Base-by-base conservation (phyloP, 2,888 invertebrate species). In the Aplocera efformata region DNA sequence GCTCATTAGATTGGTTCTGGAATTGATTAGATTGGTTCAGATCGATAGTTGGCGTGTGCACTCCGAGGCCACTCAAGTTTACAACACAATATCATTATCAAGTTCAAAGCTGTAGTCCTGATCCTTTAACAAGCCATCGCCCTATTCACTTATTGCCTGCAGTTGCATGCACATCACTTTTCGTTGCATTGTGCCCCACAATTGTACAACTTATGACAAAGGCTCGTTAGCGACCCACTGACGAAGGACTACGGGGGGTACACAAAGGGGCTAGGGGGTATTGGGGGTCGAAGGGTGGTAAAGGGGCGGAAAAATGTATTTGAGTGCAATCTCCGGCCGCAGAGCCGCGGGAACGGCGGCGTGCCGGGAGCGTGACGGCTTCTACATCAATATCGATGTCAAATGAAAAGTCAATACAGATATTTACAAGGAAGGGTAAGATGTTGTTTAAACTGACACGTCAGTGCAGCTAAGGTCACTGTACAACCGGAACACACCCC, bases 301-400 rank as follows among this genome's bases (percentile, higher is more conserved):
- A 31, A 17, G 40, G 9, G 27, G 13, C 45, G 50, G 60, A 53
- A 57, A 61, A 56, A 60, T 62, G 56, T 58, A 51, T 60, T 56
- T 50, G 56, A 56, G 60, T 60, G 61, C 61, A 60, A 61, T 61
- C 58, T 62, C 61, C 61, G 60, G 53, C 49, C 48, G 32, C 44
- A 24, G 40, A 40, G 25, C 37, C 10, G 41, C 41, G 39, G 44
- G 32, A 46, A 24, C 30, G 43, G 36, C 35, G 47, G 35, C 42
- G 42, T 32, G 45, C 10, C 10, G 9, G 32, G 17, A 10, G 26
- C 28, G 24, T 10, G 27, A 32, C 27, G 45, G 17, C 24, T 32
- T n/a, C n/a, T 7, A 17, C 17, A 27, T 27, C 17, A n/a, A 37
- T 37, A 34, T 34, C 46, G 42, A 46, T 42, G 32, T 34, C 41